Conservation (phyloP, 2,797 vertebrate species). For the Sphaeramia orbicularis region DNA sequence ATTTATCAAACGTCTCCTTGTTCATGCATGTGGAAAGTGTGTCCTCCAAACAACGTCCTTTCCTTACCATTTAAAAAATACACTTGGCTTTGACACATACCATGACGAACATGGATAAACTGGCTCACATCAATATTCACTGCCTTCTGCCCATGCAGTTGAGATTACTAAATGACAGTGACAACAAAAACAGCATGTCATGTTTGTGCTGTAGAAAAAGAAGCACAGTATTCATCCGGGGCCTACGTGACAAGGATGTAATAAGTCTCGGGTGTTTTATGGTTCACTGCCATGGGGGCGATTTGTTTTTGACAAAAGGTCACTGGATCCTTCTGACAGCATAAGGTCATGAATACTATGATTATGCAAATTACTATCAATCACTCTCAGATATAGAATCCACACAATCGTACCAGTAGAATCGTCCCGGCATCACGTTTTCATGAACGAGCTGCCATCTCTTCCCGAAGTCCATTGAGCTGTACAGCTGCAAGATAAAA, state of each 20-base stretch:
- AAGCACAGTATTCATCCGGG: slow-evolving; percentile 52
- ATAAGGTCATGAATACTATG: slow-evolving; percentile 41
- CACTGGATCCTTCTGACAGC: slow-evolving; percentile 51
- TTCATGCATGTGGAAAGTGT: slow-evolving; percentile 68
- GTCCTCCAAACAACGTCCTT: slow-evolving; percentile 72
- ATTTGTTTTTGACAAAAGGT: slow-evolving; percentile 61
- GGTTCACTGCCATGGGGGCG: slow-evolving; percentile 34
- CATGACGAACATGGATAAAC: slow-evolving; percentile 70
- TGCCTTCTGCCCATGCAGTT: slow-evolving; percentile 52
- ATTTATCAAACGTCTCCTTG: slow-evolving; percentile 63
- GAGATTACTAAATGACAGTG: slow-evolving; percentile 76
- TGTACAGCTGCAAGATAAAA: slow-evolving; percentile 90
- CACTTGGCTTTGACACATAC: slow-evolving; percentile 65
- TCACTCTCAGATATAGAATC: slow-evolving; percentile 45
- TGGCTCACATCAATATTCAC: slow-evolving; percentile 75
- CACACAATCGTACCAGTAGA: slow-evolving; percentile 92
- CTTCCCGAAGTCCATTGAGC: slow-evolving; percentile 95
- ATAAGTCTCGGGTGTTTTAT: slow-evolving; percentile 32
- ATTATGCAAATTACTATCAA: slow-evolving; percentile 71
- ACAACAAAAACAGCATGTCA: slow-evolving; percentile 80
- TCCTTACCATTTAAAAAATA: slow-evolving; percentile 48
- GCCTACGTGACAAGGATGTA: slow-evolving; percentile 65
- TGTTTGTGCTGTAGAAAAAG: slow-evolving; percentile 59
- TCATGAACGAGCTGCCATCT: slow-evolving; percentile 96
- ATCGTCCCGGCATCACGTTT: slow-evolving; percentile 93